A percentile compares a stretch with the other conserved stretches of the same genome.
Evolutionary conservation across 2,888 invertebrate species (phyloP).

Genomic region (Cataglyphis livida): DNA sequence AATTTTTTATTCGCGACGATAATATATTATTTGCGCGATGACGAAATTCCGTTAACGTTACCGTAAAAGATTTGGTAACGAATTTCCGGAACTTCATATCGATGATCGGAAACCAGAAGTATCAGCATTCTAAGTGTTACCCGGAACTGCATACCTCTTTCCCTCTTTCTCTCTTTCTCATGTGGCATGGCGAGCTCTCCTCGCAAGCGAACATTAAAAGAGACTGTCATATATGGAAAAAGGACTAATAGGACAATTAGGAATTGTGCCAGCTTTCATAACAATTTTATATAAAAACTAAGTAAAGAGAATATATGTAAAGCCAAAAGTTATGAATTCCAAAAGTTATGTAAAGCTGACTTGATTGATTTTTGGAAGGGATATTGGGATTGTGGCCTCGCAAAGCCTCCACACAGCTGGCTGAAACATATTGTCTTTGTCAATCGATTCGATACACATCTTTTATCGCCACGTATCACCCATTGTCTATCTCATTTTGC

Average conservation of each 20-base stretch:
- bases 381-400: slow-evolving; percentile 81
- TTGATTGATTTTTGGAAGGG: slow-evolving; percentile 69
- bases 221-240: slow-evolving; percentile 59
- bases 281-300: slow-evolving; percentile 63
- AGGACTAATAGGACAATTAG: slow-evolving; percentile 45
- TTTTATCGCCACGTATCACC: slow-evolving; percentile 46
- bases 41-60: slow-evolving; percentile 65
- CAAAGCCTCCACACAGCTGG: slow-evolving; percentile 83
- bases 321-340: slow-evolving; percentile 7
- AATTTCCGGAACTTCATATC: slow-evolving; percentile 68
- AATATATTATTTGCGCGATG: neutral
- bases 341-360: slow-evolving; percentile 75
- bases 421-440: slow-evolving; percentile 82
- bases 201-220: slow-evolving; percentile 79
- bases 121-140: slow-evolving; percentile 85
- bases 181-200: slow-evolving; percentile 80
- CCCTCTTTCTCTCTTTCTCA: slow-evolving; percentile 75
- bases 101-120: slow-evolving; percentile 77
- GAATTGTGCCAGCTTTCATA: slow-evolving; percentile 77
- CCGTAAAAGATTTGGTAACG: slow-evolving; percentile 7
- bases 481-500: slow-evolving; percentile 32
- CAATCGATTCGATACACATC: slow-evolving; percentile 68
- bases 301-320: neutral
- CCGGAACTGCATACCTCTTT: slow-evolving; percentile 85
- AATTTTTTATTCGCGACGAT: neutral